These are phyloP conservation scores for Poeciliopsis prolifica DNA, from an alignment of 2,113 vertebrate genomes.

Conservation along the genomic window DNA sequence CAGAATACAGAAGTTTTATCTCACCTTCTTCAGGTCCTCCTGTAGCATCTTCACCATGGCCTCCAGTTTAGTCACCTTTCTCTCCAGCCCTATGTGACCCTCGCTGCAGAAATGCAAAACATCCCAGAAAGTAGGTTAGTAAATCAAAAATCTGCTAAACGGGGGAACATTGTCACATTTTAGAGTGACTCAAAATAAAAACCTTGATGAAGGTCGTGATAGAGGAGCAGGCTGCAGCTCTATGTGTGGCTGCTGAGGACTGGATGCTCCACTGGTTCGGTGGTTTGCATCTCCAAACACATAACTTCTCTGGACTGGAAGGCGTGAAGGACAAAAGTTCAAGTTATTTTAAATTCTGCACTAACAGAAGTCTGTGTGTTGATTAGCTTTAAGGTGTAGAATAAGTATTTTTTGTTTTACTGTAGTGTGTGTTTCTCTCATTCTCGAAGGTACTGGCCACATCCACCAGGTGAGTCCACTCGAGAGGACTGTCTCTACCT, in stretches of 20 bases:
- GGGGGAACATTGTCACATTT: neutral
- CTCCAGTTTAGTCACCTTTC: constrained; percentile 95
- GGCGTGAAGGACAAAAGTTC: neutral
- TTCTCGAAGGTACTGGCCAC: constrained; percentile 96
- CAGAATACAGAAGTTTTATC: neutral
- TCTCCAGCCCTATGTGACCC: constrained; percentile 89
- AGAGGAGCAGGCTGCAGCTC: constrained; percentile 87
- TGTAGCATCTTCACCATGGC: constrained; percentile 96
- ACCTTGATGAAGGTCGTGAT: constrained; percentile 90
- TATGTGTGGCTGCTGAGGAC: constrained; percentile 83
- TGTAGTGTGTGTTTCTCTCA: constrained; percentile 76
- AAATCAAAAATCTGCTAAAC: neutral
- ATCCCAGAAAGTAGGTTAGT: neutral
- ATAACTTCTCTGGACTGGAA: constrained; percentile 91
- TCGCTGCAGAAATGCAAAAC: constrained; percentile 78
- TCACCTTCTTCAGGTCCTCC: constrained; percentile 95
- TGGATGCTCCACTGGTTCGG: constrained; percentile 87
- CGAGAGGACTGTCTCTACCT: constrained; percentile 83
- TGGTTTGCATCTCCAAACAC: constrained; percentile 93
- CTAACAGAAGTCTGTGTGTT: neutral
- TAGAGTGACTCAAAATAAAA: neutral
- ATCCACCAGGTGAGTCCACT: constrained; percentile 97
- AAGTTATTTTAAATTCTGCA: neutral
- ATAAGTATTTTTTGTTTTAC: constrained; percentile 30
- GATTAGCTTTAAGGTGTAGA: neutral